Base-by-base conservation (phyloP, 2,888 invertebrate genomes). In the Lithosia quadra region DNA sequence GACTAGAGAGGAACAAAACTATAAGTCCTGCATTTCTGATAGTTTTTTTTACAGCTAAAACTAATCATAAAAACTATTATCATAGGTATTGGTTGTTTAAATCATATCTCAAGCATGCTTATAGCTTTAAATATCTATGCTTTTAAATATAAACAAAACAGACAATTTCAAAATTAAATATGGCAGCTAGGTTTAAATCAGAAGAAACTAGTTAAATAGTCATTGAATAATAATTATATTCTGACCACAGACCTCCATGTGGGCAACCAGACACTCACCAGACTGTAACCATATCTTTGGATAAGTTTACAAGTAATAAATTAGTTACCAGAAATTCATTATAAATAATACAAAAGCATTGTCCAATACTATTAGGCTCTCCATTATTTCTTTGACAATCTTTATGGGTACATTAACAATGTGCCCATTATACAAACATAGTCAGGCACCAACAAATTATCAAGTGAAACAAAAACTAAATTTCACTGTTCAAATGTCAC, bases 111-210 rank as follows among this genome's bases (percentile, higher is more conserved):
- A 87, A 86, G 85, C 83, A 84, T 79, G 82, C 80, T 81, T 77
- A 84, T 81, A 84, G 79, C 73, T 77, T 79, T 80, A 78, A 72
- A 83, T 82, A 85, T 74, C 75, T 84, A 84, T 28, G 61, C 76
- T 78, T 83, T 84, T 82, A 85, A 76, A 84, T 76, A 84, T 74
- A 84, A 81, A 81, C 43, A 49, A 49, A 49, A 49, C 49, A 33
- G 76, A 82, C 72, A 81, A 83, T 85, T 83, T 83, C 85, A 88
- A 89, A 86, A 78, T 80, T 83, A 89, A 86, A 89, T 91, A 92
- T 92, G 92, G 92, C 92, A 92, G 91, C 91, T 89, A 89, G 82
- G 78, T 74, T 84, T 80, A 79, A 81, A 81, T 84, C 78, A 71
- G 81, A 82, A 83, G 78, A 80, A 84, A 84, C 79, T 78, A 79